These are phyloP conservation scores for Semotilus atromaculatus DNA, from an alignment of 2,797 vertebrate genomes.

Conservation along the genomic window DNA sequence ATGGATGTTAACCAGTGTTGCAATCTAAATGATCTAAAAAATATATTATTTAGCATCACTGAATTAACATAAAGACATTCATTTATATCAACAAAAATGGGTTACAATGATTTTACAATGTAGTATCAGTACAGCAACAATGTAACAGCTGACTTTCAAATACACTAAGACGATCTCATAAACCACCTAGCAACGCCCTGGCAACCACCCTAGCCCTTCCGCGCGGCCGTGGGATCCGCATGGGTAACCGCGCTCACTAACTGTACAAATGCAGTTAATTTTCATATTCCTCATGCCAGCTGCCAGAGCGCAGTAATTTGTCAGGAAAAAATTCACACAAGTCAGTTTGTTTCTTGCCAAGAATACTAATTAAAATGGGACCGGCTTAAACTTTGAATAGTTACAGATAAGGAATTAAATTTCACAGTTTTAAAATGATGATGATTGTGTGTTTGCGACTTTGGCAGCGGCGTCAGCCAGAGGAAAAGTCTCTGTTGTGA, in stretches of 20 bases:
- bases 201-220: not conserved
- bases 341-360: constrained; percentile 59
- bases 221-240: not conserved
- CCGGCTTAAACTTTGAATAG: constrained; percentile 64
- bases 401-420: constrained; percentile 66
- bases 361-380: constrained; percentile 64
- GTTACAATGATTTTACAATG: not conserved
- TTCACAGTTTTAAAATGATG: constrained; percentile 62
- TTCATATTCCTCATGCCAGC: constrained; percentile 53
- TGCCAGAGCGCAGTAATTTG: constrained; percentile 58
- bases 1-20: too few relatives aligned
- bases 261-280: constrained; percentile 48
- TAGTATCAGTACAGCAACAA: not conserved
- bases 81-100: not conserved
- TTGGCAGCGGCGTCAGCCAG: constrained; percentile 42
- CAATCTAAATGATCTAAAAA: not conserved
- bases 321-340: constrained; percentile 55
- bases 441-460: constrained; percentile 54
- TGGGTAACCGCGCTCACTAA: not conserved
- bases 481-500: constrained; percentile 22
- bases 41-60: not conserved
- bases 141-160: not conserved
- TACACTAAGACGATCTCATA: not conserved
- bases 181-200: constrained; percentile 12
- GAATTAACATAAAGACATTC: not conserved